Base-by-base conservation (phyloP, 2,888 invertebrate species). In the Eumerus sabulonum region DNA sequence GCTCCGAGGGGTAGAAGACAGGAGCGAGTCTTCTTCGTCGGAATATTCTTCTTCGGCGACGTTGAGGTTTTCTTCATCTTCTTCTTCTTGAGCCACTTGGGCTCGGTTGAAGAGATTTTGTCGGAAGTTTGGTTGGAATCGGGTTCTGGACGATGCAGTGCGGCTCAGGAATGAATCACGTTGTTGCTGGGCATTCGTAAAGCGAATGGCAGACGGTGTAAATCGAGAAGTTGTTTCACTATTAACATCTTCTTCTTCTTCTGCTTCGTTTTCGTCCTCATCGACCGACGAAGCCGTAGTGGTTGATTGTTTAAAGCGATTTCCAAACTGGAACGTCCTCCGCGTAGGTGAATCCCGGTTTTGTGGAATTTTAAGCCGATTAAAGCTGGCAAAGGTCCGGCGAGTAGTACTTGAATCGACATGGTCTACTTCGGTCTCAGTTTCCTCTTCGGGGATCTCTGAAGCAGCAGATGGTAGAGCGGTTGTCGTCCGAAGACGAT, bases 121-220 rank as follows among this genome's bases (percentile, higher is more conserved):
- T 9, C 51, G 14, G 9, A 50, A 44, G 2, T 16, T 1, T 2
- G 51, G 16, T 44, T 63, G 62, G 27, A 44, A 17, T 9, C 54
- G 60, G 0, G 18, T 17, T 57, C 19, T 35, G 11, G 7, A 27
- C 7, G 16, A n/a, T 42, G 14, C 9, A 36, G 35, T 12, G 2
- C 56, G 48, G 13, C 19, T 7, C n/a, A n/a, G n/a, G n/a, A n/a
- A n/a, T 14, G 44, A 36, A 53, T 48, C 38, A 11, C 1, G 50
- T 14, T 76, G 62, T 12, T 76, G 68, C 47, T 70, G 68, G 11
- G 76, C 68, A 42, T 63, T 76, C 14, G 76, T 63, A 9, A 76
- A 63, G 9, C 74, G 62, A 50, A 42, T 51, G 13, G 44, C 17
- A 14, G 18, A 16, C 0, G 27, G 1, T 12, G 12, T 11, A 14